phyloP scores from a whole-genome alignment of 2,888 invertebrate genomes.

The Drosophila monieri region DNA sequence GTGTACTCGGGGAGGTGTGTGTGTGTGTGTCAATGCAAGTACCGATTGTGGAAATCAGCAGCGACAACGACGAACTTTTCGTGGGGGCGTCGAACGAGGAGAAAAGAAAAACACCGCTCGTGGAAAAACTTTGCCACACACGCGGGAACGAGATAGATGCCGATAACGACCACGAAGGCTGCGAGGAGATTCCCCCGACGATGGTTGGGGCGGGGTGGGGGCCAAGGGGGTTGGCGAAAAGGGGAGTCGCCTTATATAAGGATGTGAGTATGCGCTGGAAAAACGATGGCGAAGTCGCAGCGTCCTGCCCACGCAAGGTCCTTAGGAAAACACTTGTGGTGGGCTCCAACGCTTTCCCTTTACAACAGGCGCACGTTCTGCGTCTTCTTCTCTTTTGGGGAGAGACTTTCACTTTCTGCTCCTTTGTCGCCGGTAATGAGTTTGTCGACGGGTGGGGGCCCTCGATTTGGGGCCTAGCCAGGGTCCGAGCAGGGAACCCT shows the following conservation, averaged over 20 bases:
- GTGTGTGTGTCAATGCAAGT: constrained; percentile 24
- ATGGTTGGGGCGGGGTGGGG: constrained; percentile 1
- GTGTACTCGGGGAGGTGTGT: constrained; percentile 39
- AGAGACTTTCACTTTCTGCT: constrained; percentile 69
- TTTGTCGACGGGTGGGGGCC: constrained; percentile 17
- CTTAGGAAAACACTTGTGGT: constrained; percentile 61
- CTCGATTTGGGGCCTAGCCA: neutral
- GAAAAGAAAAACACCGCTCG: constrained; percentile 58
- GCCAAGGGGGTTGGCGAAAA: constrained; percentile 12
- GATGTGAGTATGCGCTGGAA: constrained; percentile 36
- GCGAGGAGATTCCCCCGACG: constrained; percentile 25
- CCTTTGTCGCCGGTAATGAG: constrained; percentile 66
- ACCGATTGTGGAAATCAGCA: constrained; percentile 53
- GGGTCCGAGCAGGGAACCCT: neutral
- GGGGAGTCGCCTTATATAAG: constrained; percentile 26
- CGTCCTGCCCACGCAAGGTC: constrained; percentile 4
- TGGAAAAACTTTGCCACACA: constrained; percentile 71
- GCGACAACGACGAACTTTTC: constrained; percentile 62
- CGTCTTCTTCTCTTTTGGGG: constrained; percentile 44
- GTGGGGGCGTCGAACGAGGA: constrained; percentile 59
- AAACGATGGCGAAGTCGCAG: constrained; percentile 21
- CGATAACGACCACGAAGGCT: constrained; percentile 58
- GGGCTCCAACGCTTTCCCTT: constrained; percentile 36
- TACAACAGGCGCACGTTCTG: constrained; percentile 53
- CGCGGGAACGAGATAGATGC: constrained; percentile 69